Evolutionary conservation across 1,140 invertebrate species (phyloP).

Genomic region (Drosophila setifemur): DNA sequence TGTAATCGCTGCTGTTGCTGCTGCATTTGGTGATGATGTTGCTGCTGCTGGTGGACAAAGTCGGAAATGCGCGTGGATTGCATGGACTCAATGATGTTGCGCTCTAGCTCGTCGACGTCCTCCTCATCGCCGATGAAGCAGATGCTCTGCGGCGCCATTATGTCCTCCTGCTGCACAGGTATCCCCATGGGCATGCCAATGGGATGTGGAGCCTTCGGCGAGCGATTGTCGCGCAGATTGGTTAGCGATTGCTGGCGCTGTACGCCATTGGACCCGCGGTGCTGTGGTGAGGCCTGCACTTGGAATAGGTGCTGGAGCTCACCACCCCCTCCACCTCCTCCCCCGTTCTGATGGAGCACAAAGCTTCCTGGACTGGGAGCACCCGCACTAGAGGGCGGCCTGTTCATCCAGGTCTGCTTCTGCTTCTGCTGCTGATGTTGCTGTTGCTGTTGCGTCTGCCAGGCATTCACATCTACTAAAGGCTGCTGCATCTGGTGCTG

Average conservation of each 20-base stretch:
- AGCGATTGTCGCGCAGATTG: constrained; percentile 76
- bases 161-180: constrained; percentile 67
- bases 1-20: constrained; percentile 43
- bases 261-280: constrained; percentile 58
- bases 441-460: constrained; percentile 71
- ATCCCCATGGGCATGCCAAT: constrained; percentile 85
- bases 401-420: constrained; percentile 62
- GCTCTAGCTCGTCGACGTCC: constrained; percentile 80
- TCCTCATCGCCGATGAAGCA: constrained; percentile 92
- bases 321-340: constrained; percentile 48
- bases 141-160: constrained; percentile 92
- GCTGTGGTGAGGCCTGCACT: constrained; percentile 76
- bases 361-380: constrained; percentile 60
- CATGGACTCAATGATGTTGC: constrained; percentile 80
- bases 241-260: constrained; percentile 80
- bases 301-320: constrained; percentile 81
- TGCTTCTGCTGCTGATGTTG: constrained; percentile 54
- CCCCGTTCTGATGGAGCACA: constrained; percentile 77
- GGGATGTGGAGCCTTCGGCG: constrained; percentile 51
- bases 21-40: constrained; percentile 62
- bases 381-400: constrained; percentile 55
- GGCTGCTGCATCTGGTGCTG: constrained; percentile 64
- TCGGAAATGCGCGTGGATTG: constrained; percentile 75
- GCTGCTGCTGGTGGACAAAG: constrained; percentile 68
- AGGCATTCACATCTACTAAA: constrained; percentile 73